Conservation (phyloP, 2,888 invertebrate species). For the Marronus borbonicus region DNA sequence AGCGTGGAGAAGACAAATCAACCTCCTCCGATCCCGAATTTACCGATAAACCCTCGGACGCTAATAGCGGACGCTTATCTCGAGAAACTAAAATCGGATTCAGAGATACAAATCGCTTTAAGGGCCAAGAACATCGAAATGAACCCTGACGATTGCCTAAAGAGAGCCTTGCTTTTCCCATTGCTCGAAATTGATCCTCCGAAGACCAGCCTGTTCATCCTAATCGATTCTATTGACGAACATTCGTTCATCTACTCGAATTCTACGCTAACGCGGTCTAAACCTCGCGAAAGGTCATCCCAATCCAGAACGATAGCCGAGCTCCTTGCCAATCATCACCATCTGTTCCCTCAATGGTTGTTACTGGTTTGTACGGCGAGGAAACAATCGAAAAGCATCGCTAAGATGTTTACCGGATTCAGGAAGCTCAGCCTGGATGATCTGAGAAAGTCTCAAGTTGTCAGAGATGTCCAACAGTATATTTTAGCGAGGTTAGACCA, state of each 20-base stretch:
- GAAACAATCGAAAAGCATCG: slow-evolving; percentile 87
- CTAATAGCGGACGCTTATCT: slow-evolving; percentile 85
- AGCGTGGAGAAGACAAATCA: slow-evolving; percentile 61
- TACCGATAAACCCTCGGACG: slow-evolving; percentile 75
- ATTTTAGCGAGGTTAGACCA: slow-evolving; percentile 92
- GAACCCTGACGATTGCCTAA: slow-evolving; percentile 93
- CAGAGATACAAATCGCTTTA: slow-evolving; percentile 87
- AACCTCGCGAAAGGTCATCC: slow-evolving; percentile 69
- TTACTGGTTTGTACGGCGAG: slow-evolving; percentile 91
- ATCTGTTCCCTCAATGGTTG: slow-evolving; percentile 94
- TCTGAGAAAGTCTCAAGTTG: slow-evolving; percentile 89
- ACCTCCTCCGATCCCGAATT: slow-evolving; percentile 70
- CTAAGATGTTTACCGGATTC: slow-evolving; percentile 88
- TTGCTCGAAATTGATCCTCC: slow-evolving; percentile 90
- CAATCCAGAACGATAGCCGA: slow-evolving; percentile 83
- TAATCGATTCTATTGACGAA: slow-evolving; percentile 96
- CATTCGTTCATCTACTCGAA: slow-evolving; percentile 75
- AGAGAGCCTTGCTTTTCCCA: slow-evolving; percentile 89
- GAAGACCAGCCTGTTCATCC: slow-evolving; percentile 85
- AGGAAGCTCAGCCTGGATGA: slow-evolving; percentile 94
- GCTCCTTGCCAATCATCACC: slow-evolving; percentile 90
- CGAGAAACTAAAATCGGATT: slow-evolving; percentile 83
- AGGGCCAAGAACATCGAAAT: slow-evolving; percentile 87
- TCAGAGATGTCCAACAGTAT: slow-evolving; percentile 96
- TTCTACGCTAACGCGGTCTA: slow-evolving; percentile 73